These are phyloP conservation scores for Jordanella pulchra DNA, from an alignment of 2,797 vertebrate species.

Conservation along the genomic window DNA sequence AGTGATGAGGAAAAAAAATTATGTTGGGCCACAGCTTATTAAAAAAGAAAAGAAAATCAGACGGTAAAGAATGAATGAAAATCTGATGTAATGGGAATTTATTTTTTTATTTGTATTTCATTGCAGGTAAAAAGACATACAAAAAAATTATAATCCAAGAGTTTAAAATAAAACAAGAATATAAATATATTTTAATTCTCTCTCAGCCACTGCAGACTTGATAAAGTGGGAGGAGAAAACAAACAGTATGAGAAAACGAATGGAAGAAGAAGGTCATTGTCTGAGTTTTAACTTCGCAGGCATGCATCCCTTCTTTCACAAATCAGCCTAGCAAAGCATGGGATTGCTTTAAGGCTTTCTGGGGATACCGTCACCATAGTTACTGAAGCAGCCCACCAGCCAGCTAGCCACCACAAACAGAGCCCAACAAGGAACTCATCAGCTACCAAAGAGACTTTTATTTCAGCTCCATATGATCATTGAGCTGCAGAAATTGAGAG, in stretches of 20 bases:
- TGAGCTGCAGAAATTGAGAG: slow-evolving; percentile 5
- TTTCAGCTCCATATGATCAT: slow-evolving; percentile 35
- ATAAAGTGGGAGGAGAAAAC: neutral
- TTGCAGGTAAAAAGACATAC: too few relatives aligned
- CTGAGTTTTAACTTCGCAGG: slow-evolving; percentile 50
- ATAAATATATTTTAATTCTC: neutral
- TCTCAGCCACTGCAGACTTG: neutral
- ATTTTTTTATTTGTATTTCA: too few relatives aligned
- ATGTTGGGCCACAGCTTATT: too few relatives aligned
- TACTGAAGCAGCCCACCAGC: slow-evolving; percentile 70
- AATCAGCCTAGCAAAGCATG: slow-evolving; percentile 54
- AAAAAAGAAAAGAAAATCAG: too few relatives aligned
- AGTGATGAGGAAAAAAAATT: neutral
- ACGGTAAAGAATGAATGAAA: too few relatives aligned
- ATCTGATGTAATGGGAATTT: too few relatives aligned
- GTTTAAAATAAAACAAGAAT: too few relatives aligned
- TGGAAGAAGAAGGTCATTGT: slow-evolving; percentile 5
- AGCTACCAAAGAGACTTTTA: slow-evolving; percentile 27
- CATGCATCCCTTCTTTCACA: slow-evolving; percentile 69
- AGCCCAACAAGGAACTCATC: slow-evolving; percentile 57
- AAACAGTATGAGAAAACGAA: neutral
- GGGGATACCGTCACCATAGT: slow-evolving; percentile 74
- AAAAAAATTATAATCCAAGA: too few relatives aligned
- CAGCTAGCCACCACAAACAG: slow-evolving; percentile 68
- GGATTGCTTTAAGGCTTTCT: slow-evolving; percentile 55